These are phyloP conservation scores for Gonioctena quinquepunctata DNA, from an alignment of 1,140 invertebrate species.

Conservation along the genomic window DNA sequence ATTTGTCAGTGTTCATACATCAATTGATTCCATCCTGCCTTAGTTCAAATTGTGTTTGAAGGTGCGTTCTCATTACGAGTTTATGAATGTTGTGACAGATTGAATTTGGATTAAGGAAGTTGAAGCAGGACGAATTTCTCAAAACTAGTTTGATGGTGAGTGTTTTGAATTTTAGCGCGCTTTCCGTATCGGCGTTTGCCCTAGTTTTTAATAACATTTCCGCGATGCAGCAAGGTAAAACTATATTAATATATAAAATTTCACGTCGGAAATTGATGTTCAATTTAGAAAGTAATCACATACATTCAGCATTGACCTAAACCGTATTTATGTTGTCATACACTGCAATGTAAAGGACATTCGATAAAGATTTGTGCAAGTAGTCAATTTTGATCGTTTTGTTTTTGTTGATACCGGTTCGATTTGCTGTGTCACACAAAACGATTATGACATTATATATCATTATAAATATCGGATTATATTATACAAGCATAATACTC, in stretches of 20 bases:
- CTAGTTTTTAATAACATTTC: no score
- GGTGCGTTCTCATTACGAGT: neutral
- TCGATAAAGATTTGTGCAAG: neutral
- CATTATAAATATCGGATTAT: neutral
- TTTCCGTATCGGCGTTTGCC: neutral
- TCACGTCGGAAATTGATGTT: neutral
- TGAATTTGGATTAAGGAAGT: neutral
- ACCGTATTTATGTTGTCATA: neutral
- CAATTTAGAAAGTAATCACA: neutral
- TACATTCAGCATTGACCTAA: neutral
- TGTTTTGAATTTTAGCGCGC: neutral
- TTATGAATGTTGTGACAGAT: neutral
- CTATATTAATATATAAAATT: neutral
- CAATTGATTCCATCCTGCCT: neutral
- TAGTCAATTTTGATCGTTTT: neutral
- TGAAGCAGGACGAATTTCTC: neutral
- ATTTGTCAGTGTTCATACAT: neutral
- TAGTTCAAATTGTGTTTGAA: neutral
- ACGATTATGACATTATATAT: neutral
- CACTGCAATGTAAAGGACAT: neutral
- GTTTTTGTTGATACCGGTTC: neutral
- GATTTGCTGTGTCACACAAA: neutral
- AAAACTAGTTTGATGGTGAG: neutral
- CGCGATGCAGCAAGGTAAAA: neutral
- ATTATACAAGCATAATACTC: no score